Base-by-base conservation (phyloP, 2,113 vertebrate species). In the Myodes glareolus region DNA sequence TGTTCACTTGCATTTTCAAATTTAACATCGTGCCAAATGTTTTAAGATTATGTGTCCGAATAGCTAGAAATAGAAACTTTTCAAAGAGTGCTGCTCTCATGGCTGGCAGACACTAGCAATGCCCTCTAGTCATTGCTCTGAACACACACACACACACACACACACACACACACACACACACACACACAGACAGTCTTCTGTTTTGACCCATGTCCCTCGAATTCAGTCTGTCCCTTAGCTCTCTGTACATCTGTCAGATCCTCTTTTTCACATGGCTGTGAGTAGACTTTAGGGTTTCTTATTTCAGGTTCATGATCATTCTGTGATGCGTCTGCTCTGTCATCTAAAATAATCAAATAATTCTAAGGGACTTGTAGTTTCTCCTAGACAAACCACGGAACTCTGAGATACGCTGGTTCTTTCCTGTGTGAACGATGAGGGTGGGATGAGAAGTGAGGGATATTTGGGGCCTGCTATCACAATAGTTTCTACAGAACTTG, bases 41-140 rank as follows among this genome's bases (percentile, higher is more conserved):
- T 72, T 36, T 25, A 92, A 45, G 25, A 11, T 58, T 45, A 91
- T 33, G 4, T 94, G 25, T 93, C 75, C 65, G 17, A 45, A 84
- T 78, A 95, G 27, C 31, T 88, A 0, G 47, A 80, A 94, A 91
- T 88, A 0, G 47, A 80, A 94, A 91, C 61, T 27, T 92, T 94
- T 80, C 86, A 95, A 82, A 2, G 36, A 13, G 7, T 84, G 14
- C 3, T 82, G 45, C 4, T 86, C 58, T 77, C 23, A 61, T 39
- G 82, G 3, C 27, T 75, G 55, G 14, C 17, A 84, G 78, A 58
- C 16, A n/a, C 39, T 87, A 19, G 88, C 25, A 86, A 92, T 21
- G 3, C 21, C 55, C 75, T 76, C 52, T 55, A 68, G 21, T 6
- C 13, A 68, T 25, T 78, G 39, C 27, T 31, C 7, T 29, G 7